Base-by-base conservation (phyloP, 2,888 invertebrate genomes). In the Hipparchia semele region DNA sequence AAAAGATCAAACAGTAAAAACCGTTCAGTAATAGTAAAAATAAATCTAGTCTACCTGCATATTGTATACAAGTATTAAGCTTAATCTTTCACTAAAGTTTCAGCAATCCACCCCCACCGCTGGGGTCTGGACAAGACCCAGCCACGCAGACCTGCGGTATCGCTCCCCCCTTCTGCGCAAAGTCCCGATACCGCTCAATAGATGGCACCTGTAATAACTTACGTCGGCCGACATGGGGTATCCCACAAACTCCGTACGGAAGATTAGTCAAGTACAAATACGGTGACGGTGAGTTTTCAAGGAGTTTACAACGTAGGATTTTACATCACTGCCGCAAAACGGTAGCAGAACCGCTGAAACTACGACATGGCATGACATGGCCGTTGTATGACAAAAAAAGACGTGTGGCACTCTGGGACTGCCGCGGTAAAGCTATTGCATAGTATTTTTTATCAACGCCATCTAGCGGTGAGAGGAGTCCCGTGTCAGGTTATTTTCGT, bases 161-260 rank as follows among this genome's bases (percentile, higher is more conserved):
- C 0, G 82, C 92, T 0, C 94, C 94, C 0, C 86, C 93, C 0
- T 86, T 88, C 75, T 95, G 95, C 77, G 81, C 88, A 10, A 91
- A 94, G 53, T 91, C 94, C 0, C 95, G 96, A 68, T 99, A 98
- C 87, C 94, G 94, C 23, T 77, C 97, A 0, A 95, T 97, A 76
- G 99, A 99, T 86, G 99, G 99, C 0, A 96, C 98, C 0, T 99
- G 99, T 86, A 99, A 99, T 88, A 99, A 99, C 88, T 89, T 97
- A 67, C 93, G 95, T 74, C 95, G 97, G 79, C 98, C 99, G 0
- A 95, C 96, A 7, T 96, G 97, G 95, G 99, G 99, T 12, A 94
- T 95, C 68, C 96, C 97, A 0, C 96, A 96, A 81, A 96, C 96
- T 0, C 95, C 96, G 0, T 97, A 96, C 77, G 95, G 94, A 60